Evolutionary conservation across 2,888 invertebrate species (phyloP).

Genomic region (Tiliacea citrago): DNA sequence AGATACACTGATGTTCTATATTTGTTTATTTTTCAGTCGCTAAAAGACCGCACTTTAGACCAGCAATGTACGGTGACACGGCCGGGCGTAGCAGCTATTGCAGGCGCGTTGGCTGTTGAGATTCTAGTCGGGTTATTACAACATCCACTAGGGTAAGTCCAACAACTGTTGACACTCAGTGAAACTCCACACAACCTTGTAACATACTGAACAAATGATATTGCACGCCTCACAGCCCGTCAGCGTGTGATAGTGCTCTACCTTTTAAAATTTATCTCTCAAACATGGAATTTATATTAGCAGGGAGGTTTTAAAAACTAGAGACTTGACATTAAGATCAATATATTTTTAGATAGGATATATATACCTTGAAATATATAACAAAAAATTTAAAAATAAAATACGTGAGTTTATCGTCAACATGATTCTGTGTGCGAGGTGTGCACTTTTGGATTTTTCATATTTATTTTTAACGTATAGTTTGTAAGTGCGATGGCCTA

Average conservation of each 20-base stretch:
- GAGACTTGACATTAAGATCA: no score
- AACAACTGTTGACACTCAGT: not conserved
- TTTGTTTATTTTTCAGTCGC: slow-evolving; percentile 91
- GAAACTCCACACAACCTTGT: not conserved
- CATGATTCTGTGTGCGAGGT: no score
- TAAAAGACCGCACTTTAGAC: slow-evolving; percentile 97
- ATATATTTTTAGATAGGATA: no score
- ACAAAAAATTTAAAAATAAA: no score
- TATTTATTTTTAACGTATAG: not conserved
- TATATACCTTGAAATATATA: no score
- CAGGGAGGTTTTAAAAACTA: no score
- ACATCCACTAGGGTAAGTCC: slow-evolving; percentile 93
- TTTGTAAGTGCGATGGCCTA: not conserved
- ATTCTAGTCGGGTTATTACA: slow-evolving; percentile 96
- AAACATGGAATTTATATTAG: no score
- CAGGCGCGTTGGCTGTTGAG: slow-evolving; percentile 97
- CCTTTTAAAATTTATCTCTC: no score
- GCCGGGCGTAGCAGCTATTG: slow-evolving; percentile 97
- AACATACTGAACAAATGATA: not conserved
- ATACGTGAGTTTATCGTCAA: no score
- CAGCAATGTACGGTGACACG: slow-evolving; percentile 99
- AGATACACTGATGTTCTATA: not conserved
- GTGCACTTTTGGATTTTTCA: no score
- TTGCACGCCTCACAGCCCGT: no score
- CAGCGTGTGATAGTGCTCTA: no score